Conservation (phyloP, 2,797 vertebrate species). For the Darevskia nairensis region DNA sequence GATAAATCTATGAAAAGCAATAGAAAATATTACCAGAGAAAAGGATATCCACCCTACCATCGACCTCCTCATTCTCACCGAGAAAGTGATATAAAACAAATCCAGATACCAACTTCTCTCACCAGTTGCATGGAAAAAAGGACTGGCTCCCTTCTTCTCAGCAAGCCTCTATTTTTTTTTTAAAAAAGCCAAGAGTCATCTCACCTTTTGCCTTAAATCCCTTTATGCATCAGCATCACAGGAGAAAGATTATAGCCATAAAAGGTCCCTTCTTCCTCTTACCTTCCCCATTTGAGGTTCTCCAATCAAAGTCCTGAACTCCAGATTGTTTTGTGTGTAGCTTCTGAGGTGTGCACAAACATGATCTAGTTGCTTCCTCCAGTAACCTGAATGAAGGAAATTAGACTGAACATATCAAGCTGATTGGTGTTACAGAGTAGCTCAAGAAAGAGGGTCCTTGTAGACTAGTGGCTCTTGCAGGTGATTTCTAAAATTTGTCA, state of each 20-base stretch:
- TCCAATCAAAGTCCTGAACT: constrained; percentile 90
- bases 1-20: neutral
- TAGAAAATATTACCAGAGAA: neutral
- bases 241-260: neutral
- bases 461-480: no score
- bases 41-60: neutral
- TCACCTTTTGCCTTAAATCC: neutral
- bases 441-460: neutral
- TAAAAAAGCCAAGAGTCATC: neutral
- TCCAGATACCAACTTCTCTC: neutral
- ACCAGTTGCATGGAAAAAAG: neutral
- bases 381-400: constrained; percentile 84
- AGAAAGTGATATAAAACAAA: neutral
- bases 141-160: neutral
- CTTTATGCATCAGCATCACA: neutral
- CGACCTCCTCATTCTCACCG: neutral
- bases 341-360: constrained; percentile 91
- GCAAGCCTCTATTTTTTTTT: neutral
- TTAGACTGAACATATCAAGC: constrained; percentile 15
- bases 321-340: constrained; percentile 89
- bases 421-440: neutral
- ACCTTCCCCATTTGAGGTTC: constrained; percentile 94
- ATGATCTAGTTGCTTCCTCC: constrained; percentile 95
- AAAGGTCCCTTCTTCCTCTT: constrained; percentile 48
- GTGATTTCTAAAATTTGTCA: no score